phyloP scores from a whole-genome alignment of 1,140 invertebrate species.

The Stegodyphus dumicola region DNA sequence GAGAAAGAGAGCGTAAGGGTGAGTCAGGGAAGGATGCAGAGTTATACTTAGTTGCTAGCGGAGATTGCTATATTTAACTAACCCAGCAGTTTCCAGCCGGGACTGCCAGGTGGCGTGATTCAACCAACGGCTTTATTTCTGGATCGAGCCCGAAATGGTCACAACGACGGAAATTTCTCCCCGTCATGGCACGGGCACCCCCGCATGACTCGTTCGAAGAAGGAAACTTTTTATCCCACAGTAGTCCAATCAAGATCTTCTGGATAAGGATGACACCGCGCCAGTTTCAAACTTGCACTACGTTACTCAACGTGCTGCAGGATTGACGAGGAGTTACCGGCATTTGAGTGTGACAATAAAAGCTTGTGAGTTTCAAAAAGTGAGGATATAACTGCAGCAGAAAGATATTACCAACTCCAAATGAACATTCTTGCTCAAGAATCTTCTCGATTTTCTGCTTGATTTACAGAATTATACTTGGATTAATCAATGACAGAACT shows the following conservation, averaged over 20 bases:
- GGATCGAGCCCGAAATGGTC: constrained; percentile 49
- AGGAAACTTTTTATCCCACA: constrained; percentile 5
- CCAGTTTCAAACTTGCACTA: background rate
- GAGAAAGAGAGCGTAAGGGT: background rate
- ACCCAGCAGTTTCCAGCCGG: background rate
- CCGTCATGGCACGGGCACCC: background rate
- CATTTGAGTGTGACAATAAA: too few relatives aligned
- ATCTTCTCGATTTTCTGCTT: too few relatives aligned
- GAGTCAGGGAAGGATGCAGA: background rate
- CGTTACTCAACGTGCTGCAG: too few relatives aligned
- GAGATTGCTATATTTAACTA: constrained; percentile 5
- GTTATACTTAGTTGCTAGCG: background rate
- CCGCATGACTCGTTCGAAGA: background rate
- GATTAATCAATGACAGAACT: too few relatives aligned
- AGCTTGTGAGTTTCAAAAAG: too few relatives aligned
- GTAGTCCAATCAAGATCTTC: constrained; percentile 23
- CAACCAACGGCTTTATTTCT: constrained; percentile 49
- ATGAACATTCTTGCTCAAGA: too few relatives aligned
- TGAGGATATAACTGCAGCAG: too few relatives aligned
- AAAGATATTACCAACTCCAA: too few relatives aligned
- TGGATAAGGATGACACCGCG: background rate
- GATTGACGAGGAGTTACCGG: too few relatives aligned
- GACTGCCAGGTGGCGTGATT: constrained; percentile 24
- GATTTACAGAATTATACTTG: too few relatives aligned
- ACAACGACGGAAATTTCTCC: constrained; percentile 21